Evolutionary conservation across 2,797 vertebrate genomes (phyloP).

Genomic region (Cyclura pinguis): DNA sequence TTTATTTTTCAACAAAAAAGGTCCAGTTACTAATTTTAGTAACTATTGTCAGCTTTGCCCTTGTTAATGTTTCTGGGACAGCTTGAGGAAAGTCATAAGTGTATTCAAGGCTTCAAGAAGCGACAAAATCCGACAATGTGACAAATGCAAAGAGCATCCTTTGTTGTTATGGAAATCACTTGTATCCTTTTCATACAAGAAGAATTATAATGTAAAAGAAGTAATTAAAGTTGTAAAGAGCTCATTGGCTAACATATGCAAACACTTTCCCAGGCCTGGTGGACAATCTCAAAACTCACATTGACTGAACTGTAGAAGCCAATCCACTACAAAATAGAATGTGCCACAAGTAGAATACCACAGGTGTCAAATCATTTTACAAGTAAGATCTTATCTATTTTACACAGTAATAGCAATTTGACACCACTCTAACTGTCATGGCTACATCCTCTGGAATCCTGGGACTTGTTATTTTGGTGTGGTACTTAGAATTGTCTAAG

Average conservation of each 20-base stretch:
- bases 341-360: neutral
- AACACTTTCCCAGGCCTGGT: neutral
- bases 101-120: neutral
- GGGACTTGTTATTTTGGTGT: no score
- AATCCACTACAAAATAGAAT: neutral
- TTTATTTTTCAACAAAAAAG: conserved; percentile 26
- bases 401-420: no score
- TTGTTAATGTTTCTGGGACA: neutral
- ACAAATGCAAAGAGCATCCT: neutral
- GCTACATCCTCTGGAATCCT: no score
- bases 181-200: neutral
- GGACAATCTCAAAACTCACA: no score
- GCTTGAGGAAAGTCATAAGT: conserved; percentile 11
- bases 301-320: no score
- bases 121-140: neutral
- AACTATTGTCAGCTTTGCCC: neutral
- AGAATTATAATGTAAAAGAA: neutral
- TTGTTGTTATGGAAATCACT: neutral
- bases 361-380: no score
- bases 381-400: no score
- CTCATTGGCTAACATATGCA: neutral
- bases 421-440: no score
- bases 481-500: no score
- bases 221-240: conserved; percentile 15
- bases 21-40: conserved; percentile 17